phyloP scores from a whole-genome alignment of 2,888 invertebrate genomes.

The Empis stercorea region DNA sequence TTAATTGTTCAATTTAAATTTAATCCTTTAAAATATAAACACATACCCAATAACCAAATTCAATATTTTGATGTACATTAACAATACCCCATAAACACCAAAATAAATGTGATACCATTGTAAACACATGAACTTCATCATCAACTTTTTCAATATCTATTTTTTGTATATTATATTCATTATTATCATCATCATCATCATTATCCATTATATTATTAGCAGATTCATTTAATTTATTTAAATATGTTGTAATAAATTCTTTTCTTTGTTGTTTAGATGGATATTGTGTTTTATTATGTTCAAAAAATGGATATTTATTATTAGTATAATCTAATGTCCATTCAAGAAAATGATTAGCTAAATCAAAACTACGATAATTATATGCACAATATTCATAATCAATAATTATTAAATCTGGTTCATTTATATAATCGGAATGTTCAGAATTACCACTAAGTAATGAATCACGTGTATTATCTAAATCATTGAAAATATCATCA shows the following conservation, averaged over 20 bases:
- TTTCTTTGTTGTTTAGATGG: slow-evolving; percentile 57
- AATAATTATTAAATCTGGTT: slow-evolving; percentile 59
- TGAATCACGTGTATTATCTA: slow-evolving; percentile 29
- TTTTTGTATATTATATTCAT: background rate
- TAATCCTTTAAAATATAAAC: background rate
- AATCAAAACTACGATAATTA: slow-evolving; percentile 83
- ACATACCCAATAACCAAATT: slow-evolving; percentile 89
- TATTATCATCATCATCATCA: too few species aligned
- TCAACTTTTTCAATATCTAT: slow-evolving; percentile 42
- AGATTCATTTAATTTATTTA: slow-evolving; percentile 25
- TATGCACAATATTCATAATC: slow-evolving; percentile 95
- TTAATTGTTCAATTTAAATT: background rate
- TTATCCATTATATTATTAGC: slow-evolving; percentile 9
- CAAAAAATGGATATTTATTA: slow-evolving; percentile 63
- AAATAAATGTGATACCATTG: slow-evolving; percentile 79
- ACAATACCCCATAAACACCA: slow-evolving; percentile 91
- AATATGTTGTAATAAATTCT: slow-evolving; percentile 28
- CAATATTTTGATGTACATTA: slow-evolving; percentile 77
- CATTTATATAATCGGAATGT: slow-evolving; percentile 15
- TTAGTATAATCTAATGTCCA: slow-evolving; percentile 83
- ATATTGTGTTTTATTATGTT: slow-evolving; percentile 50
- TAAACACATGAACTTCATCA: slow-evolving; percentile 69
- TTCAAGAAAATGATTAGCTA: slow-evolving; percentile 90
- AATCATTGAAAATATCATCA: slow-evolving; percentile 17
- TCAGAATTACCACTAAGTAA: slow-evolving; percentile 23